Conservation (phyloP, 1,140 invertebrate species). For the Hyposmocoma kahamanoa region DNA sequence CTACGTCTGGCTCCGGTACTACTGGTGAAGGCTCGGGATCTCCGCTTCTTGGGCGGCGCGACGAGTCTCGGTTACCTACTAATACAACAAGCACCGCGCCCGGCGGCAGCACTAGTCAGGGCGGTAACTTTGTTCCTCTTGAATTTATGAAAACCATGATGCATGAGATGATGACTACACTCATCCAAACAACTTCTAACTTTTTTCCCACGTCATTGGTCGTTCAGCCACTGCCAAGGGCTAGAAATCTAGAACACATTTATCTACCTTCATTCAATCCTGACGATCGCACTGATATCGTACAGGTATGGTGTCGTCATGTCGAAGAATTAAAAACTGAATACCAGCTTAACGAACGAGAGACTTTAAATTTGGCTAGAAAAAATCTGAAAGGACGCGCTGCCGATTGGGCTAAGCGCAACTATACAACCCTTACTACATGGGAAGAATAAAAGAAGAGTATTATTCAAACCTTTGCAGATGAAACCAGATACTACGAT, state of each 20-base stretch:
- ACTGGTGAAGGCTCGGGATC: too few species aligned
- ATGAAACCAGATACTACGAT: neutral
- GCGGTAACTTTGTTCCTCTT: neutral
- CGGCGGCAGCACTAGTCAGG: too few species aligned
- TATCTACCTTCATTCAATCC: neutral
- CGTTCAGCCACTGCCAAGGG: neutral
- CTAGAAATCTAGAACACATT: slow-evolving; percentile 1
- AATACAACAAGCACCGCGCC: too few species aligned
- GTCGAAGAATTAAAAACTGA: neutral
- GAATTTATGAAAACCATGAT: neutral
- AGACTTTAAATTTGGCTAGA: neutral
- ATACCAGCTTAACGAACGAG: neutral
- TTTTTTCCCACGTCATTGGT: neutral
- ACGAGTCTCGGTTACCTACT: too few species aligned
- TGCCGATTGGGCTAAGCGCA: neutral
- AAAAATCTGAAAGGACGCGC: neutral
- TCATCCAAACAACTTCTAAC: neutral
- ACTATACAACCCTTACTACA: neutral
- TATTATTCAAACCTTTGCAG: neutral
- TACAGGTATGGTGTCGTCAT: neutral
- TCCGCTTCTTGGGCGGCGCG: too few species aligned
- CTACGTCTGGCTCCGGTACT: too few species aligned
- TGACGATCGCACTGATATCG: neutral
- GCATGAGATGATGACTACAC: neutral
- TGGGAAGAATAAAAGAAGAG: neutral